These are phyloP conservation scores for Eremobia ochroleuca DNA, from an alignment of 2,888 invertebrate species.

Conservation along the genomic window DNA sequence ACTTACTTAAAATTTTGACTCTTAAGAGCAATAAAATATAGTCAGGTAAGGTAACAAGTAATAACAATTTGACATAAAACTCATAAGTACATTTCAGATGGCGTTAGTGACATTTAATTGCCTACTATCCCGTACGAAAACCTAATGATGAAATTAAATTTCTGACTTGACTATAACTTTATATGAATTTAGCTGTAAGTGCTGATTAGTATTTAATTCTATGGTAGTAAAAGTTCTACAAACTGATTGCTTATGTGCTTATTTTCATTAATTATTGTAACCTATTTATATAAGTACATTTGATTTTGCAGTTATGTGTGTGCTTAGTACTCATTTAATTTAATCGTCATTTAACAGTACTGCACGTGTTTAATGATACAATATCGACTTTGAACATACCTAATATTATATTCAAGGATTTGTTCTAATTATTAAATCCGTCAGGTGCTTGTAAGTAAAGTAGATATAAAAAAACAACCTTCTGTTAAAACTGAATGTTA, in stretches of 20 bases:
- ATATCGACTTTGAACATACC: constrained; percentile 4
- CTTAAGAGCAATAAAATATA: not conserved
- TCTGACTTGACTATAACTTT: not conserved
- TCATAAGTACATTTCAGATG: not conserved
- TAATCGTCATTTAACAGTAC: constrained; percentile 21
- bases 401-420: constrained; percentile 43
- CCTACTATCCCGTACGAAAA: not conserved
- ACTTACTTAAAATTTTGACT: constrained; percentile 8
- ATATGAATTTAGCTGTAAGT: not conserved
- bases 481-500: fast-evolving
- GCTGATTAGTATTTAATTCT: not conserved
- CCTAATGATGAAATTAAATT: not conserved
- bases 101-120: not conserved
- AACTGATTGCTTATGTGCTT: constrained; percentile 1
- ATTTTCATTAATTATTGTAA: constrained; percentile 15
- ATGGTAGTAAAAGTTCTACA: not conserved
- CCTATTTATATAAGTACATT: not conserved
- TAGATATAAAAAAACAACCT: not conserved
- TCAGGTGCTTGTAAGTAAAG: constrained; percentile 23
- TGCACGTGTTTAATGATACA: constrained; percentile 53
- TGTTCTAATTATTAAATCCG: constrained; percentile 35
- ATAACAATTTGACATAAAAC: constrained; percentile 14
- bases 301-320: not conserved
- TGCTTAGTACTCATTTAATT: constrained; percentile 23
- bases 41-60: not conserved